A percentile compares a stretch with the other conserved stretches of the same genome.
These are phyloP conservation scores for Periplaneta americana DNA, from an alignment of 1,140 invertebrate genomes.

Conservation along the genomic window DNA sequence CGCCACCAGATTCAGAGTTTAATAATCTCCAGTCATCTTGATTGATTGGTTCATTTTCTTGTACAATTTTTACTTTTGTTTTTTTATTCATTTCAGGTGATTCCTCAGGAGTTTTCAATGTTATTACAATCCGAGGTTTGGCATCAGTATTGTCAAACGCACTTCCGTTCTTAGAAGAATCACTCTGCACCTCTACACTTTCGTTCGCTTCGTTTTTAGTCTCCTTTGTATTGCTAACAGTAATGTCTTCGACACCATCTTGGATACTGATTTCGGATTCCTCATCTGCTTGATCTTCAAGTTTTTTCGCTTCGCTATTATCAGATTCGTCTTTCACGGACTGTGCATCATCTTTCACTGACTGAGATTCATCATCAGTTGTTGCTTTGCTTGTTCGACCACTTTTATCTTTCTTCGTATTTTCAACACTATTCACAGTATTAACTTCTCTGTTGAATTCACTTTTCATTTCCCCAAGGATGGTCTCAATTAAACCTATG, in stretches of 20 bases:
- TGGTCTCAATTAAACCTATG: slow-evolving; percentile 34
- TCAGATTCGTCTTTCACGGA: too few relatives aligned
- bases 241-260: neutral
- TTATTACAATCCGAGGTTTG: slow-evolving; percentile 38
- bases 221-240: neutral
- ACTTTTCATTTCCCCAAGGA: slow-evolving; percentile 44
- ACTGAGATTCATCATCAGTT: neutral
- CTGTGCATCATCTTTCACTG: slow-evolving; percentile 8
- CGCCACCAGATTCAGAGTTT: neutral
- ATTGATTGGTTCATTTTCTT: slow-evolving; percentile 2
- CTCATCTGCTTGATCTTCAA: neutral
- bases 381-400: neutral
- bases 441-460: slow-evolving; percentile 39
- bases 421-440: slow-evolving; percentile 20
- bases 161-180: neutral
- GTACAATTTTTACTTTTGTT: slow-evolving; percentile 34
- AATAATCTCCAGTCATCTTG: slow-evolving; percentile 13
- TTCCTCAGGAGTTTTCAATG: slow-evolving; percentile 40
- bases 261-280: neutral
- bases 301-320: slow-evolving; percentile 12
- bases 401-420: neutral
- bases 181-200: slow-evolving; percentile 18
- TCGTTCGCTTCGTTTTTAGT: slow-evolving; percentile 22
- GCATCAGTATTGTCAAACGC: slow-evolving; percentile 27
- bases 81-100: slow-evolving; percentile 39